Evolutionary conservation across 2,113 vertebrate species (phyloP).

Genomic region (Sphaerodactylus townsendi): DNA sequence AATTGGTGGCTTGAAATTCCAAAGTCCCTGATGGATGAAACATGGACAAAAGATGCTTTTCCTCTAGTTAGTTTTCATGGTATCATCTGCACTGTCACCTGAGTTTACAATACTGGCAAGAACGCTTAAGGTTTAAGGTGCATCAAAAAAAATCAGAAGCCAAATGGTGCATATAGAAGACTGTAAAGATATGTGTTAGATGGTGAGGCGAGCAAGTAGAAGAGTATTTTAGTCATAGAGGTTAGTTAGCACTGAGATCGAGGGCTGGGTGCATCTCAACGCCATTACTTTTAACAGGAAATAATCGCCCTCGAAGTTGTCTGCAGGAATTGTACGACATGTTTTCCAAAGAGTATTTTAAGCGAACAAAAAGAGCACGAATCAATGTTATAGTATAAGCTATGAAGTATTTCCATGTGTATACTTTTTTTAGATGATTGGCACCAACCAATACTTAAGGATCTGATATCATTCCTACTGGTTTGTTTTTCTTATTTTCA

Average conservation of each 20-base stretch:
- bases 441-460: slow-evolving; percentile 65
- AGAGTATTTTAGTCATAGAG: slow-evolving; percentile 76
- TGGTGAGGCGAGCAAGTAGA: slow-evolving; percentile 80
- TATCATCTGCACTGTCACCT: slow-evolving; percentile 34
- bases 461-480: slow-evolving; percentile 56
- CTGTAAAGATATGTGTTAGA: slow-evolving; percentile 78
- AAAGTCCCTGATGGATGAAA: slow-evolving; percentile 33
- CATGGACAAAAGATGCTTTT: background rate
- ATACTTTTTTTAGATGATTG: slow-evolving; percentile 49
- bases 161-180: slow-evolving; percentile 61
- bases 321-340: slow-evolving; percentile 72
- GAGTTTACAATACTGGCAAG: slow-evolving; percentile 41
- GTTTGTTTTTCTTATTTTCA: slow-evolving; percentile 70
- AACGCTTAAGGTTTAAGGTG: slow-evolving; percentile 37
- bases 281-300: slow-evolving; percentile 71
- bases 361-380: slow-evolving; percentile 77
- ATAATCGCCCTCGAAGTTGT: slow-evolving; percentile 78
- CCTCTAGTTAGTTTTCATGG: slow-evolving; percentile 24
- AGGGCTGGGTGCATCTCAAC: slow-evolving; percentile 67
- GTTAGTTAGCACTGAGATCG: slow-evolving; percentile 79
- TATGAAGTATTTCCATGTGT: slow-evolving; percentile 71
- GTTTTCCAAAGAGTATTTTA: slow-evolving; percentile 92
- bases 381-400: slow-evolving; percentile 85
- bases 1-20: slow-evolving; percentile 45
- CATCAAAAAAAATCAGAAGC: slow-evolving; percentile 18